Percentiles rank a stretch among this genome's conserved stretches.
Evolutionary conservation across 2,113 vertebrate species (phyloP).

Genomic region (Chiloscyllium plagiosum): DNA sequence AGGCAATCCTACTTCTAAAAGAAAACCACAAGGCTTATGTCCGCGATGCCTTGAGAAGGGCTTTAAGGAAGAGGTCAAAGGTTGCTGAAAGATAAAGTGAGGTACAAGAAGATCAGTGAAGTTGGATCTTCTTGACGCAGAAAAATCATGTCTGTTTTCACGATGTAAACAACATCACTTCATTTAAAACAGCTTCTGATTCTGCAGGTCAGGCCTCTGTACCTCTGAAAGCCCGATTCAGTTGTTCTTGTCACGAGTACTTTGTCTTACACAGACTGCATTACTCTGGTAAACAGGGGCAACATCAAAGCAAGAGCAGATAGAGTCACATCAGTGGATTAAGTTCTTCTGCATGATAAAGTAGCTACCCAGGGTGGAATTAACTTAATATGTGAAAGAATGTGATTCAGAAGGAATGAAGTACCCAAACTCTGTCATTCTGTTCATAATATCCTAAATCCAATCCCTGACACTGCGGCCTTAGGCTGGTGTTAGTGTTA

Average conservation of each 20-base stretch:
- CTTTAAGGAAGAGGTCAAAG: constrained; percentile 83
- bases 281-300: constrained; percentile 84
- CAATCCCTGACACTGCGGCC: constrained; percentile 92
- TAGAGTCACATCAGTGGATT: constrained; percentile 98
- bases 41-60: constrained; percentile 74
- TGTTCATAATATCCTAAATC: constrained; percentile 97
- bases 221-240: constrained; percentile 86
- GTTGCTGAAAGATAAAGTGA: constrained; percentile 93
- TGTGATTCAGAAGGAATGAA: constrained; percentile 99
- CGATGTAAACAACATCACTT: constrained; percentile 59
- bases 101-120: constrained; percentile 92
- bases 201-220: constrained; percentile 68
- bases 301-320: constrained; percentile 92
- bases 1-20: constrained; percentile 82
- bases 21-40: constrained; percentile 80
- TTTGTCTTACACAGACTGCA: constrained; percentile 90
- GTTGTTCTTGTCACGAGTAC: constrained; percentile 94
- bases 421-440: constrained; percentile 99
- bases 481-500: constrained; percentile 88
- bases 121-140: constrained; percentile 69
- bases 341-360: constrained; percentile 99
- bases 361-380: constrained; percentile 99
- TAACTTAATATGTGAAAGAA: constrained; percentile 99
- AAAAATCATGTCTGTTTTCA: constrained; percentile 57
- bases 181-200: constrained; percentile 71